These are phyloP conservation scores for Strigamia maritima DNA, from an alignment of 2,888 invertebrate species.

Conservation along the genomic window DNA sequence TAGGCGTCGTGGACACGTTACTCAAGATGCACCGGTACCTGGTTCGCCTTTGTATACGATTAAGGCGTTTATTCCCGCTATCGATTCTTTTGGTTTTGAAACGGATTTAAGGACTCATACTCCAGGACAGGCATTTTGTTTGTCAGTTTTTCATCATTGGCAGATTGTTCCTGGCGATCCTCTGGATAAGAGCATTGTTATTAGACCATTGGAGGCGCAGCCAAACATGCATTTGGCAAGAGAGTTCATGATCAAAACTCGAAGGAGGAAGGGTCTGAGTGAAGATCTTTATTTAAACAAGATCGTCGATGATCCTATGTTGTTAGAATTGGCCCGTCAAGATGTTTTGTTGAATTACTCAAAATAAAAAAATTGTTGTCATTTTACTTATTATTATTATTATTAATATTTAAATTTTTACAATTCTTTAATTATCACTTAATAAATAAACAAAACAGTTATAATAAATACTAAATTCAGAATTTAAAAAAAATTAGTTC, in stretches of 20 bases:
- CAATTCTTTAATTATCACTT: too few species aligned
- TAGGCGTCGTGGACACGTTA: constrained; percentile 93
- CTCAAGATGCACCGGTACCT: constrained; percentile 97
- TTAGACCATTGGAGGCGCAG: constrained; percentile 95
- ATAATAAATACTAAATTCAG: too few species aligned
- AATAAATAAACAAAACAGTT: too few species aligned
- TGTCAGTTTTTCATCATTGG: constrained; percentile 99
- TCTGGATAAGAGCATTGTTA: constrained; percentile 93
- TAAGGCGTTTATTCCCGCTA: constrained; percentile 97
- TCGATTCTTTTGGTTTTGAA: constrained; percentile 99
- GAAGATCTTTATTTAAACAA: constrained; percentile 99
- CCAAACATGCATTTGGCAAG: constrained; percentile 96
- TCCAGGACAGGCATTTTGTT: constrained; percentile 97
- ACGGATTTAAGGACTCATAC: constrained; percentile 98
- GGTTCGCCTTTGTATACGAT: constrained; percentile 98
- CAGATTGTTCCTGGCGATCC: constrained; percentile 99
- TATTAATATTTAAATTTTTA: too few species aligned
- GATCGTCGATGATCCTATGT: constrained; percentile 99
- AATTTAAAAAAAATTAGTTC: too few species aligned
- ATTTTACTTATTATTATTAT: too few species aligned
- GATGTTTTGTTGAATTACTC: constrained; percentile 93
- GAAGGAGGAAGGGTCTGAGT: constrained; percentile 91
- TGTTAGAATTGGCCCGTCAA: constrained; percentile 95
- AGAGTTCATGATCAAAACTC: constrained; percentile 99
- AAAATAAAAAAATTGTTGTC: constrained; percentile 51